Percentiles rank a stretch among this genome's conserved stretches.
Conservation (phyloP, 2,113 vertebrate species). For the Suricata suricatta region DNA sequence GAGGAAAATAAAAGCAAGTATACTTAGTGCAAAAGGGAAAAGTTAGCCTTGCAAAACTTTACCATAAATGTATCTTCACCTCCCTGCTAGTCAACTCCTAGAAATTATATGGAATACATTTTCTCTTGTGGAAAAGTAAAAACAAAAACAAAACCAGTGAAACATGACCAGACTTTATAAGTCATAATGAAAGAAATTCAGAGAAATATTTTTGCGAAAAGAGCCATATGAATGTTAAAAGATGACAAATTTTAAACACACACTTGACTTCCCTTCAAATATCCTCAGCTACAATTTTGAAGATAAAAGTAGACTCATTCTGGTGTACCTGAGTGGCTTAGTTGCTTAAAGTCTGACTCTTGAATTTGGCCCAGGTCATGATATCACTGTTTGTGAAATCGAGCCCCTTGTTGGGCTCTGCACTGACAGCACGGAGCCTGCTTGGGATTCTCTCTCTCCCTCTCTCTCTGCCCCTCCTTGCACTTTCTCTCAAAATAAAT, state of each 20-base stretch:
- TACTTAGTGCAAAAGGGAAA: neutral
- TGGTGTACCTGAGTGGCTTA: neutral
- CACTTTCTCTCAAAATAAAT: no score
- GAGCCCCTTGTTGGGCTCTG: no score
- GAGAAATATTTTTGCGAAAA: conserved; percentile 37
- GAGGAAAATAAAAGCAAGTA: conserved; percentile 9
- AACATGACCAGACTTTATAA: conserved; percentile 38
- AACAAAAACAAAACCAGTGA: neutral
- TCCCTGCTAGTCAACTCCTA: neutral
- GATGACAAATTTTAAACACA: conserved; percentile 37
- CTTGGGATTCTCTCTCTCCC: no score
- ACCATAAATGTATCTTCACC: neutral
- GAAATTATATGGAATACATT: neutral
- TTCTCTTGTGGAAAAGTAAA: neutral
- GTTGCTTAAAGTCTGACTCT: no score
- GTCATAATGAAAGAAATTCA: neutral
- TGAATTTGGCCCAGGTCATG: no score
- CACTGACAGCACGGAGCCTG: no score
- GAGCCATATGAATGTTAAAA: neutral
- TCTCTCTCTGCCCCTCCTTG: no score
- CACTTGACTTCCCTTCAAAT: neutral
- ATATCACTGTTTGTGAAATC: no score
- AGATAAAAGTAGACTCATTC: neutral
- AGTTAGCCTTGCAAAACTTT: neutral
- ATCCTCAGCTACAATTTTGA: neutral